Percentiles rank a stretch among this genome's conserved stretches.
Evolutionary conservation across 2,113 vertebrate genomes (phyloP).

Genomic region (Kobus ellipsiprymnus): DNA sequence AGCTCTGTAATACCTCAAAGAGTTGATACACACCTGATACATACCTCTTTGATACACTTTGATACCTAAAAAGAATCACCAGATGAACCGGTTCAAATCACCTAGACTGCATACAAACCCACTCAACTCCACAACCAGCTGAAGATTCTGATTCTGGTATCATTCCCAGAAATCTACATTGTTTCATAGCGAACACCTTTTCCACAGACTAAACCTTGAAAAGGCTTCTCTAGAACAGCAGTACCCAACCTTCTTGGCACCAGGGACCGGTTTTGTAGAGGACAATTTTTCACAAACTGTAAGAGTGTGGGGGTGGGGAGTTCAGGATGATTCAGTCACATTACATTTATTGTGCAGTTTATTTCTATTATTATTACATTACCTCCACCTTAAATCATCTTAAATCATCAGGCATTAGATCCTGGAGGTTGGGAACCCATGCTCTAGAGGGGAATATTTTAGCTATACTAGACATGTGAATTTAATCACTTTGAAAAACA

Average conservation of each 20-base stretch:
- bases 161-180: background rate
- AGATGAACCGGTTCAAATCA: background rate
- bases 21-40: background rate
- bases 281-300: background rate
- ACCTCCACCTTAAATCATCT: background rate
- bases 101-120: background rate
- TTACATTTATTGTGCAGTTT: background rate
- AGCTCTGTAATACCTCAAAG: background rate
- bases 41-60: background rate
- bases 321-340: background rate
- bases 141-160: background rate
- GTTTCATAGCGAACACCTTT: background rate
- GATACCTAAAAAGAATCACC: background rate
- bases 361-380: background rate
- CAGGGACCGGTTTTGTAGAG: background rate
- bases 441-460: background rate
- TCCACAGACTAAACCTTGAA: background rate
- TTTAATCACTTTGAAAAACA: background rate
- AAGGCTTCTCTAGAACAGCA: background rate
- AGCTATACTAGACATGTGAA: background rate
- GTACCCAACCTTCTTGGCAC: background rate
- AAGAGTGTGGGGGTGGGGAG: background rate
- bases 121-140: background rate
- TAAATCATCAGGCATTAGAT: background rate
- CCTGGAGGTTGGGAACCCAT: background rate